Conservation (phyloP, 1,140 invertebrate genomes). For the Panulirus ornatus region DNA sequence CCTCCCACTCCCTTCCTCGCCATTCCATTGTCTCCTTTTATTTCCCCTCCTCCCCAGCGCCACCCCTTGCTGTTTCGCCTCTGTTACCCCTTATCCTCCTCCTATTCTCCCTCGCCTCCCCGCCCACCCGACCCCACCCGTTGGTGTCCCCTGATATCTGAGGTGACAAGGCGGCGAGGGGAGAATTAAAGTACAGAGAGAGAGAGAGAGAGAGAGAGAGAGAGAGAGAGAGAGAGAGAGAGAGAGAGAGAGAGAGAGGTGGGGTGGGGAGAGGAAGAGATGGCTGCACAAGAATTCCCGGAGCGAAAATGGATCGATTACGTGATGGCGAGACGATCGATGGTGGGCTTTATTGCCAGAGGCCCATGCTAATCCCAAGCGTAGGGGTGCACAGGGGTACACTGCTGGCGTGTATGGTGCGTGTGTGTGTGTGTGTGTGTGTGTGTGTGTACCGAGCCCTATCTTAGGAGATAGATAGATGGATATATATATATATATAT, state of each 20-base stretch:
- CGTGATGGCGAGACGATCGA: slow-evolving; percentile 36
- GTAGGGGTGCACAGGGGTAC: no score
- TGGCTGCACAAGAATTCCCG: slow-evolving; percentile 32
- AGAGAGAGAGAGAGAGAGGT: slow-evolving; percentile 61
- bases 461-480: no score
- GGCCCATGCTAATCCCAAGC: no score
- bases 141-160: no score
- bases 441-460: no score
- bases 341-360: no score
- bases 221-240: slow-evolving; percentile 27
- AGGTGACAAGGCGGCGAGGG: background rate
- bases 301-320: slow-evolving; percentile 42
- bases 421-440: no score
- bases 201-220: slow-evolving; percentile 17
- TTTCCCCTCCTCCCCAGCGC: background rate
- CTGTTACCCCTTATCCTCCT: background rate
- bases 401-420: no score
- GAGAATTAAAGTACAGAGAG: background rate
- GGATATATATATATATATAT: no score
- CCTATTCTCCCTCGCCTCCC: background rate
- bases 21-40: background rate
- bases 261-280: slow-evolving; percentile 54
- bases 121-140: background rate
- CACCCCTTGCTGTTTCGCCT: background rate
- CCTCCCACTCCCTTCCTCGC: background rate